These are phyloP conservation scores for Lucinisca nassula DNA, from an alignment of 2,888 invertebrate genomes.

Conservation along the genomic window DNA sequence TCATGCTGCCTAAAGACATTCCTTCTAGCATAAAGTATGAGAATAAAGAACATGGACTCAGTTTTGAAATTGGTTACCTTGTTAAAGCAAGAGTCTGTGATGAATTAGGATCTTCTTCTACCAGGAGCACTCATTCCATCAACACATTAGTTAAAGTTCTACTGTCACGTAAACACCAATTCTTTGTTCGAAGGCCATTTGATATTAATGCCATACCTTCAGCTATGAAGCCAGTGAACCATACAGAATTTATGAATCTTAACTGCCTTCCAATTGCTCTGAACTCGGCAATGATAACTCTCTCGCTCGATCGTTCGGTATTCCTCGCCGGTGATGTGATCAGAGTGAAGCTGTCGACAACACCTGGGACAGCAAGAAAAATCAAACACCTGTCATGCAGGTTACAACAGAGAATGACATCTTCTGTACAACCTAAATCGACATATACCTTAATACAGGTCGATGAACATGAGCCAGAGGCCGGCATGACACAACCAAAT, in stretches of 20 bases:
- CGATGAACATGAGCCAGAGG: conserved; percentile 72
- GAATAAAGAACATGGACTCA: conserved; percentile 75
- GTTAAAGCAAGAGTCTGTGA: conserved; percentile 84
- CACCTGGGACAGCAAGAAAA: conserved; percentile 67
- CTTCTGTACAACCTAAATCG: conserved; percentile 64
- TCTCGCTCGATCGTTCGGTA: conserved; percentile 79
- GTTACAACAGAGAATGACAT: conserved; percentile 72
- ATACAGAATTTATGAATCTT: conserved; percentile 79
- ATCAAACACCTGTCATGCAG: conserved; percentile 77
- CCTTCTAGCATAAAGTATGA: conserved; percentile 80
- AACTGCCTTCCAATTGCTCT: conserved; percentile 71
- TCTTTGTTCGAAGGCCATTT: conserved; percentile 77
- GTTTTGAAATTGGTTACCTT: conserved; percentile 79
- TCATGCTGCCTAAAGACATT: conserved; percentile 79
- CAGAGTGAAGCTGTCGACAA: conserved; percentile 73
- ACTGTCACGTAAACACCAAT: conserved; percentile 73
- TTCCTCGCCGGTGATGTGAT: conserved; percentile 84
- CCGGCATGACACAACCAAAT: conserved; percentile 58
- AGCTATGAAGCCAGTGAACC: conserved; percentile 77
- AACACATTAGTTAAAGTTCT: conserved; percentile 78
- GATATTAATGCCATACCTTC: conserved; percentile 79
- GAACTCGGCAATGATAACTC: conserved; percentile 69
- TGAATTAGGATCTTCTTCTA: conserved; percentile 69
- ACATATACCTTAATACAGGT: conserved; percentile 69
- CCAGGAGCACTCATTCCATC: conserved; percentile 70